Conservation (phyloP, 1,140 invertebrate species). For the Caenorhabditis briggsae region DNA sequence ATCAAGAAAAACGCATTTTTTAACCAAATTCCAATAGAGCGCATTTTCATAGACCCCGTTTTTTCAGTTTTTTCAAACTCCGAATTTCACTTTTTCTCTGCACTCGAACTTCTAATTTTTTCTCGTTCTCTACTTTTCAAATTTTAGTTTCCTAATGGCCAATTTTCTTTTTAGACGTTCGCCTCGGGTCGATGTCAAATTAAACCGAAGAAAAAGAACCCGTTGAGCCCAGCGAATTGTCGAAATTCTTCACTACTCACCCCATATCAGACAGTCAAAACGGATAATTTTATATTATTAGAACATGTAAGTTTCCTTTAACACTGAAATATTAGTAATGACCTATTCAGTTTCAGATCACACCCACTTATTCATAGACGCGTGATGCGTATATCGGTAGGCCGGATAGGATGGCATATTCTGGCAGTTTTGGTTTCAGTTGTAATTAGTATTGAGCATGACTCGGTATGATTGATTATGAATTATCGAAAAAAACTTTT, state of each 20-base stretch:
- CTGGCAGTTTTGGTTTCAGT: constrained; percentile 41
- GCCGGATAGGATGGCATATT: constrained; percentile 46
- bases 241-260: constrained; percentile 40
- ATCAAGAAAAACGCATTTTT: not conserved
- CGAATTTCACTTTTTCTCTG: not conserved
- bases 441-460: constrained; percentile 26
- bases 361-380: constrained; percentile 21
- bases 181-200: constrained; percentile 36
- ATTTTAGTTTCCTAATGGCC: not conserved
- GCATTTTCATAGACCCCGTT: not conserved
- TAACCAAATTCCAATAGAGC: not conserved
- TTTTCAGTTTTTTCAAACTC: not conserved
- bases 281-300: constrained; percentile 33
- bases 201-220: constrained; percentile 6
- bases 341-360: constrained; percentile 4
- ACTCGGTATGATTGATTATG: not conserved
- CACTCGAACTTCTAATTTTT: not conserved
- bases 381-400: constrained; percentile 50
- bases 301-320: constrained; percentile 23
- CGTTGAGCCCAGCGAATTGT: constrained; percentile 33
- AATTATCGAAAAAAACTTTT: not conserved
- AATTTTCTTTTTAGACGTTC: constrained; percentile 5
- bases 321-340: not conserved
- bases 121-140: not conserved
- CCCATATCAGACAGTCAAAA: constrained; percentile 27